Evolutionary conservation across 2,113 vertebrate genomes (phyloP).

Genomic region (Grallaria varia): DNA sequence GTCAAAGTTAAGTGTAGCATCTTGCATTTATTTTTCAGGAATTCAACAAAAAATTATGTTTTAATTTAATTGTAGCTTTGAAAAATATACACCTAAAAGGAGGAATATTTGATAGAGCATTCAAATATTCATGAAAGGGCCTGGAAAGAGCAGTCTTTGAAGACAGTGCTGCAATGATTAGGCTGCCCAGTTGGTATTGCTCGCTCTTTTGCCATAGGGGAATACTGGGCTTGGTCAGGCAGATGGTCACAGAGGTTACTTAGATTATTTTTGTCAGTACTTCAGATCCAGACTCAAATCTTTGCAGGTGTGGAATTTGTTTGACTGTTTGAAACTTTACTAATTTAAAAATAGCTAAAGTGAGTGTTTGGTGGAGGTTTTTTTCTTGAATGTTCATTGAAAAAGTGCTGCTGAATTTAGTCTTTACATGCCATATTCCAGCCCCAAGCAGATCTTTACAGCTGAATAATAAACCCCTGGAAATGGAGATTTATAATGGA

Average conservation of each 20-base stretch:
- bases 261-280: not conserved
- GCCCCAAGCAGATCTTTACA: conserved; percentile 66
- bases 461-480: conserved; percentile 70
- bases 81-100: not conserved
- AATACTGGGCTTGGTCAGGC: not conserved
- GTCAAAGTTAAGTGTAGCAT: not conserved
- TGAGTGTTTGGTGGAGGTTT: not conserved
- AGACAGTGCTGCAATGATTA: not conserved
- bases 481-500: conserved; percentile 72
- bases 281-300: not conserved
- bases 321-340: not conserved
- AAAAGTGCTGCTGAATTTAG: conserved; percentile 23
- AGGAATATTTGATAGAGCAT: not conserved
- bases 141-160: not conserved
- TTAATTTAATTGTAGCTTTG: not conserved
- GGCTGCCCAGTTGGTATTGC: not conserved
- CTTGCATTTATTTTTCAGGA: not conserved
- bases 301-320: not conserved
- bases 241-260: not conserved
- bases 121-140: not conserved
- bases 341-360: not conserved
- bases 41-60: not conserved
- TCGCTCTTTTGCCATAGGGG: not conserved
- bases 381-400: not conserved
- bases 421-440: conserved; percentile 50